Evolutionary conservation across 1,140 invertebrate genomes (phyloP).

Genomic region (Ladona fulva): DNA sequence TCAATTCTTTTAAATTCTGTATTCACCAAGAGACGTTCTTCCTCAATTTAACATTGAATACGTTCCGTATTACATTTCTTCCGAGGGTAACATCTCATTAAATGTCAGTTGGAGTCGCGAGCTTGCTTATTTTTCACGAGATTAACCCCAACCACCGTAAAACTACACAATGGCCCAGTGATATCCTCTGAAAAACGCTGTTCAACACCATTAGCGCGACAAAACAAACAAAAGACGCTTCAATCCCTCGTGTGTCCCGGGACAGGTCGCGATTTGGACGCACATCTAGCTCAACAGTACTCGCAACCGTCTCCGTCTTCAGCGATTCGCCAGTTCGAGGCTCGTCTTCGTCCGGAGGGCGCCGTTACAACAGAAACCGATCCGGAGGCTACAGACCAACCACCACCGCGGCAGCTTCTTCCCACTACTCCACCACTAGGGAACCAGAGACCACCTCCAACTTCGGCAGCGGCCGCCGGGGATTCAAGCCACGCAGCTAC

Average conservation of each 20-base stretch:
- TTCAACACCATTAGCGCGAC: background rate
- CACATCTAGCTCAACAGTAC: constrained; percentile 37
- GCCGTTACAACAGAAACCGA: background rate
- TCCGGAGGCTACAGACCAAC: background rate
- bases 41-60: too few species aligned
- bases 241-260: constrained; percentile 13
- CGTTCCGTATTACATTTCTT: too few species aligned
- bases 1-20: too few species aligned
- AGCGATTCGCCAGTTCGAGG: constrained; percentile 32
- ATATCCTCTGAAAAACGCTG: background rate
- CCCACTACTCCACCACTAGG: background rate
- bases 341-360: background rate
- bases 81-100: too few species aligned
- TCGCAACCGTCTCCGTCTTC: constrained; percentile 52
- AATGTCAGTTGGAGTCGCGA: too few species aligned
- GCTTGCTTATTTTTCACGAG: too few species aligned
- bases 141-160: background rate
- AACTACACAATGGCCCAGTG: background rate
- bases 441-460: background rate
- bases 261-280: constrained; percentile 34
- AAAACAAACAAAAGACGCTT: too few species aligned
- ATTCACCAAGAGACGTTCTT: too few species aligned
- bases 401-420: constrained; percentile 35
- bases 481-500: constrained; percentile 11
- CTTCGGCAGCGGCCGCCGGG: constrained; percentile 11